Percentiles rank a stretch among this genome's conserved stretches.
Conservation (phyloP, 1,140 invertebrate genomes). For the Drosophila carrolli region DNA sequence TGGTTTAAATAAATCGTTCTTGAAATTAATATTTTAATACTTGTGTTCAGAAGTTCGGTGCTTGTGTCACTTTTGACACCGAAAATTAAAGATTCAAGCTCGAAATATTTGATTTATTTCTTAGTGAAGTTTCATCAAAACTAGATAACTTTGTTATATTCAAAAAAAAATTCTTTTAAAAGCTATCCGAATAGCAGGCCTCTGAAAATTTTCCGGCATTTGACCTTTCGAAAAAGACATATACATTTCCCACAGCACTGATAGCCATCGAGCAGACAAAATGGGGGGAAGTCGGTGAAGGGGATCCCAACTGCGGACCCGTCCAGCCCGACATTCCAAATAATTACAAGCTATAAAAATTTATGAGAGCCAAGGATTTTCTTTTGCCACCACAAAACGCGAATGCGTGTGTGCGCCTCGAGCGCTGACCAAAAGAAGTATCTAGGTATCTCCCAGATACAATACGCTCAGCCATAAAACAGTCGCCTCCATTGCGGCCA, state of each 20-base stretch:
- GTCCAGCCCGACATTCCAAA: slow-evolving; percentile 52
- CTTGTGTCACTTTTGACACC: too few species aligned
- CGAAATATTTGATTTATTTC: too few species aligned
- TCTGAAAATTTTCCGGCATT: neutral
- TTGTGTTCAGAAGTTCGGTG: too few species aligned
- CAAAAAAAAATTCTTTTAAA: too few species aligned
- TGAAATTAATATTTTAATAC: too few species aligned
- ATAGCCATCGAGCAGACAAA: neutral
- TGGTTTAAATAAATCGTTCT: too few species aligned
- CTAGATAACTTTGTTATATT: too few species aligned
- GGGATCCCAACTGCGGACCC: neutral
- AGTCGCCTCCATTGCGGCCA: slow-evolving; percentile 27
- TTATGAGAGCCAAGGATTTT: slow-evolving; percentile 69
- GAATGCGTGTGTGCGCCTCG: slow-evolving; percentile 25
- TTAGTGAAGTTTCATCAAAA: too few species aligned
- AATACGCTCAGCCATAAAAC: slow-evolving; percentile 46
- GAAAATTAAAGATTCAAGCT: too few species aligned
- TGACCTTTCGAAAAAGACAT: neutral
- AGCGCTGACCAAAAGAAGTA: slow-evolving; percentile 4
- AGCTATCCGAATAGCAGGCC: too few species aligned
- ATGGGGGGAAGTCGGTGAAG: neutral
- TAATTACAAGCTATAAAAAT: slow-evolving; percentile 80
- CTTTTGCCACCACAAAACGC: slow-evolving; percentile 22
- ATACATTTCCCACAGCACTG: slow-evolving; percentile 3
- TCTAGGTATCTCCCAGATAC: slow-evolving; percentile 36